Base-by-base conservation (phyloP, 2,113 vertebrate genomes). In the Hirundichthys speculiger region DNA sequence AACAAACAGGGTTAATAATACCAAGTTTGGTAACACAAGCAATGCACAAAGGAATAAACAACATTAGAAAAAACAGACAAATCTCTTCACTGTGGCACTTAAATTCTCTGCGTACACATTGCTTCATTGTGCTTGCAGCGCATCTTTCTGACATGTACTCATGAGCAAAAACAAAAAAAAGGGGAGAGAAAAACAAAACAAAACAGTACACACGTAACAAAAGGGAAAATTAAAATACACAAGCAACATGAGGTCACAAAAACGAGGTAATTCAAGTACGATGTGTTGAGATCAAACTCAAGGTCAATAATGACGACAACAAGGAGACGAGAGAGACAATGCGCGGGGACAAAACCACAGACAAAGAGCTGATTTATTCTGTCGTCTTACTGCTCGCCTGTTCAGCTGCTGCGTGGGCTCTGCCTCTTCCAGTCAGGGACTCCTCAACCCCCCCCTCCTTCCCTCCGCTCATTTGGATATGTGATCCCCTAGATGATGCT, bases 221-320 rank as follows among this genome's bases (percentile, higher is more conserved):
- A 69, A 74, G 75, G 79, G 83, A 69, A 77, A 80, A 73, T 59
- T 64, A 77, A 82, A 82, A 73, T 73, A 83, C 73, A 86, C 83
- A 88, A 89, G 84, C 83, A 86, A 94, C 90, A 96, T 95, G 95
- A 98, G 96, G 95, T 99, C 96, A 96, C 94, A 93, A 67, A 94
- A 64, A 57, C 91, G 94, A 96, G 95, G 95, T 96, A 97, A 97
- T 98, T 97, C 96, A 98, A 99, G 96, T 96, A 98, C 94, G 92
- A 97, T 93, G 94, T 96, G 94, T 95, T 89, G 85, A 95, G 94
- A 81, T 88, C 93, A 13, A 89, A 85, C 85, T 86, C 73, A 91
- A 93, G 82, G 85, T 74, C 64, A 77, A 85, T 50, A 68, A 79
- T 11, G 75, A 90, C 73, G 90, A 90, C n/a, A 64, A 89, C 79